Percentiles rank a stretch among this genome's conserved stretches.
Conservation (phyloP, 2,113 vertebrate species). For the Scopus umbretta region DNA sequence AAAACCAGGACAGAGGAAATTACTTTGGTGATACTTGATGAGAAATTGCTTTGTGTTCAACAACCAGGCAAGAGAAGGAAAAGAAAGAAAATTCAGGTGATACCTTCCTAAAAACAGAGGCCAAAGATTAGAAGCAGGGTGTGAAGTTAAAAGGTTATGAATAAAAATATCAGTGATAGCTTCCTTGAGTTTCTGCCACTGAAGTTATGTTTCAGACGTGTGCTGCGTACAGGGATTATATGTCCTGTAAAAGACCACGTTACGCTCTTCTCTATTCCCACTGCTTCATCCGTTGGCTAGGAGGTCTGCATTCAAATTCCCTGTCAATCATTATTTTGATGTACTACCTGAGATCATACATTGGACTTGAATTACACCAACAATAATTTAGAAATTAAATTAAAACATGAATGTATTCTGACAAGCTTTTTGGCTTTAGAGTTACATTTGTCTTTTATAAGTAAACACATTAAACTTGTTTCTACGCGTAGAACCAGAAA, state of each 20-base stretch:
- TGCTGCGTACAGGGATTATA: background rate
- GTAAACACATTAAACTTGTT: background rate
- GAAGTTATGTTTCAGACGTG: background rate
- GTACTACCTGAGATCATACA: background rate
- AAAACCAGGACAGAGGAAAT: background rate
- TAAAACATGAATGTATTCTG: background rate
- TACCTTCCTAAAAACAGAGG: background rate
- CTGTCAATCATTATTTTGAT: background rate
- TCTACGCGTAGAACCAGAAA: background rate
- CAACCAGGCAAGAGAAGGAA: background rate
- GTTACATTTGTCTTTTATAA: background rate
- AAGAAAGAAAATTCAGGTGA: background rate
- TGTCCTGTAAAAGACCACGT: accelerated
- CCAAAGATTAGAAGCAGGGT: background rate
- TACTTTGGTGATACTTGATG: background rate
- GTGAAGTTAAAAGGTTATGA: background rate
- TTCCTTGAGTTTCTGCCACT: background rate
- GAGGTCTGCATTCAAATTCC: background rate
- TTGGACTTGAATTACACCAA: background rate
- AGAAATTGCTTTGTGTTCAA: background rate
- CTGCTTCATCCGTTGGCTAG: background rate
- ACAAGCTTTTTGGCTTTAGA: background rate
- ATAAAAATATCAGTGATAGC: background rate
- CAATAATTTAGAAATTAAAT: background rate
- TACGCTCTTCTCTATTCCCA: background rate